Evolutionary conservation across 2,888 invertebrate species (phyloP), one percentile per base, ranked within the genome.

Genomic region (Oscheius sp.): DNA sequence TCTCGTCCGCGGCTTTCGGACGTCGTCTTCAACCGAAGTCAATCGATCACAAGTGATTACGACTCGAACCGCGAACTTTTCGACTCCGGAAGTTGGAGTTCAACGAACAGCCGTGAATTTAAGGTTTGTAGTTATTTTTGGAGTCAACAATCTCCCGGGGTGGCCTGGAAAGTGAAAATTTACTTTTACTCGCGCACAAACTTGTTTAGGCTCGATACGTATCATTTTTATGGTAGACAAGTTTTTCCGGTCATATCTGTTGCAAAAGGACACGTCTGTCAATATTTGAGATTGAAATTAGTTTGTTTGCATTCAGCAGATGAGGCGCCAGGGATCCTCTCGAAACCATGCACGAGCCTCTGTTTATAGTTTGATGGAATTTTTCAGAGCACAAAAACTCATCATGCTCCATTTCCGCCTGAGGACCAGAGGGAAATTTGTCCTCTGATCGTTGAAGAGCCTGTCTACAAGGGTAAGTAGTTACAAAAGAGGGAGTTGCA

Each of bases 1-100:
- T 9, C 60, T 3, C 70, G 84, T 2, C 82, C 84, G 9, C 73
- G 79, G 2, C 77, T 84, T 0, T 74, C 78, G 63, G 81, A 84
- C 53, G 80, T 76, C 32, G 73, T 84, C 47, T 84, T 84, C 74
- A 76, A 76, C n/a, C 70, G 82, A 48, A 78, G 81, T 70, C 80
- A 82, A 57, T 85, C 84, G n/a, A 82, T 79, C 9, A 85, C 86
- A 0, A 84, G 84, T 65, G 86, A 84, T 65, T 86, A 86, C 78
- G 85, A 85, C 73, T 79, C 79, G n/a, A 81, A 84, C 29, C 78
- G 79, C 29, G 86, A 86, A 51, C 76, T 80, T 13, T 85, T 84
- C 70, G 85, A 85, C 48, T 84, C 85, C 21, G 85, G 85, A 53
- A 85, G 85, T 37, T 86, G 86, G 86, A 84, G 85, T 75, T 82